Base-by-base conservation (phyloP, 2,113 vertebrate species). In the Apeltes quadracus region DNA sequence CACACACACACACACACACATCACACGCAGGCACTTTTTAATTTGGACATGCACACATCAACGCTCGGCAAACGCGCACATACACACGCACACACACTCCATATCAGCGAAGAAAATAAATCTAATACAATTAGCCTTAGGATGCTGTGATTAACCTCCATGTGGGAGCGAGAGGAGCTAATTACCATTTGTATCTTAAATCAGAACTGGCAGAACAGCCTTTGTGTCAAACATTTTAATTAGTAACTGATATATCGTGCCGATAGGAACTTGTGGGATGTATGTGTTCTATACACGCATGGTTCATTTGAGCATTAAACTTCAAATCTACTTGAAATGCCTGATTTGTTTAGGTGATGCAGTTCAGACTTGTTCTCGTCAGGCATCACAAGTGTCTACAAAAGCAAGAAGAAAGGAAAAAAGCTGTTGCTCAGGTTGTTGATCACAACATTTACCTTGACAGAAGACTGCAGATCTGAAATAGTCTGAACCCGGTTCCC, bases 401-500 rank as follows among this genome's bases (percentile, higher is more conserved):
- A 57, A 32, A 20, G 16, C 8, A n/a, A 11, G 3, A 18, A 55
- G 18, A 55, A 16, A 4, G 7, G 12, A 23, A 13, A 51, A 53
- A 27, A 25, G 23, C 14, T 8, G 48, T 23, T 22, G 22, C 48
- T 51, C 11, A 22, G 23, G 46, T 20, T 2, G 44, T 10, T 20
- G 16, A 50, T 22, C 48, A 50, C 48, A 23, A 51, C n/a, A 13
- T 3, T 25, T 93, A 98, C 97, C 96, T 97, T 99, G 10, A 97
- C 96, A 65, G 97, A 96, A 5, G 96, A 98, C 90, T 96, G 96
- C 55, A 99, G 96, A 70, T 95, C 95, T 1, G 95, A 95, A 20
- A 97, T 91, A 64, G 93, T 96, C 77, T 93, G 94, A 77, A 98
- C 82, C 63, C 96, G 91, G 83, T 91, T 92, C 34, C 96, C 97